Base-by-base conservation (phyloP, 2,797 vertebrate species). In the Notolepis coatsorum region DNA sequence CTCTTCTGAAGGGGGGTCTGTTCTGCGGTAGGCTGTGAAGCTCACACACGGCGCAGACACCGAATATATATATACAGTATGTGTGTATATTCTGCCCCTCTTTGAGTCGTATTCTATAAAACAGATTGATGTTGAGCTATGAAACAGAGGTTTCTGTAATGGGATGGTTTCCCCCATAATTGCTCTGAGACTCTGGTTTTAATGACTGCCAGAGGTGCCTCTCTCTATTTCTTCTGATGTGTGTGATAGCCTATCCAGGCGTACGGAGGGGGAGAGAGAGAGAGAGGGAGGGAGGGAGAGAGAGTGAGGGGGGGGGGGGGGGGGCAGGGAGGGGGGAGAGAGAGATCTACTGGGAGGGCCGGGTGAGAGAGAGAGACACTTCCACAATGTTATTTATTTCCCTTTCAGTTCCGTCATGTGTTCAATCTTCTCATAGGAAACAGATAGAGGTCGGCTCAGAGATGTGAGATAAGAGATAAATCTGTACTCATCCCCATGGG, bases 81-180 rank as follows among this genome's bases (percentile, higher is more conserved):
- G 3, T 57, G 15, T 56, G 46, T 31, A 41, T 61, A 1, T 75
- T 51, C 65, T 70, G 54, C 62, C 61, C 23, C 31, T 61, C 61
- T 73, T 70, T 61, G 58, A 73, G 47, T 73, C 70, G 60, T 55
- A 56, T 62, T 59, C 76, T 55, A 66, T 79, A 64, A 80, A 71
- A 74, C 61, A 74, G 65, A 70, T 76, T 79, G 71, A 83, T 73
- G 74, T 52, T 61, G 27, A 57, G 45, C 47, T 33, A 61, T 81
- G 82, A 82, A 88, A 73, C 39, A 65, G 62, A 24, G 25, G 27
- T 15, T 73, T 49, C 47, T 71, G 54, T 78, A 56, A 72, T 61
- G 61, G 68, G 52, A 69, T 76, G 68, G 73, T 82, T 77, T 70
- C 68, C 54, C 42, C 49, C 68, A 4, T 82, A 86, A 86, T 87